These are phyloP conservation scores for Pseudanteris insignis DNA, from an alignment of 2,888 invertebrate genomes.

Conservation along the genomic window DNA sequence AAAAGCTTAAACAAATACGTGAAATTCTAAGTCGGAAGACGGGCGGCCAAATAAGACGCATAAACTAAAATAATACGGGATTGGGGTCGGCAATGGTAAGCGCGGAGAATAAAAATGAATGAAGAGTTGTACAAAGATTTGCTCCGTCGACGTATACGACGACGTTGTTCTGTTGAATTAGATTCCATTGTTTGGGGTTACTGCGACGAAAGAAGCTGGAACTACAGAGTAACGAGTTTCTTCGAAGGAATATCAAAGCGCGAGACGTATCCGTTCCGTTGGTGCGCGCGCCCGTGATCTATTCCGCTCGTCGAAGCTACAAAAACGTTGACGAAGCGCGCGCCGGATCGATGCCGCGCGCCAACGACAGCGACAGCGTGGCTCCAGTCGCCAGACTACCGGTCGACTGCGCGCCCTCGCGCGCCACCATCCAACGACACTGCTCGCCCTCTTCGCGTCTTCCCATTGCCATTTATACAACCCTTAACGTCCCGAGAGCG, in stretches of 20 bases:
- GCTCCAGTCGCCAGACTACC: conserved; percentile 57
- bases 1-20: too few relatives aligned
- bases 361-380: conserved; percentile 60
- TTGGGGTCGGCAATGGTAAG: too few relatives aligned
- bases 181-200: conserved; percentile 44
- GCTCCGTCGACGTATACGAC: conserved; percentile 22
- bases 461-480: conserved; percentile 43
- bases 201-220: conserved; percentile 28
- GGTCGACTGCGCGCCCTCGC: conserved; percentile 39
- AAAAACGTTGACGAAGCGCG: too few relatives aligned
- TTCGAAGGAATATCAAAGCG: conserved; percentile 40
- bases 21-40: too few relatives aligned
- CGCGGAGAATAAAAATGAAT: too few relatives aligned
- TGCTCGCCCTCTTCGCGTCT: conserved; percentile 36
- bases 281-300: conserved; percentile 28
- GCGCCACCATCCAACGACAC: too few relatives aligned
- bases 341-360: conserved; percentile 56
- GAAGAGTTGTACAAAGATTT: too few relatives aligned
- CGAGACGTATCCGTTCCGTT: conserved; percentile 34
- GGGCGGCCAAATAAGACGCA: too few relatives aligned
- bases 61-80: too few relatives aligned
- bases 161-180: conserved; percentile 44
- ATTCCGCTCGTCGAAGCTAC: conserved; percentile 46
- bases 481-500: conserved; percentile 30
- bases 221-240: conserved; percentile 39